Conservation (phyloP, 2,797 vertebrate genomes). For the Dromococcyx pavoninus region DNA sequence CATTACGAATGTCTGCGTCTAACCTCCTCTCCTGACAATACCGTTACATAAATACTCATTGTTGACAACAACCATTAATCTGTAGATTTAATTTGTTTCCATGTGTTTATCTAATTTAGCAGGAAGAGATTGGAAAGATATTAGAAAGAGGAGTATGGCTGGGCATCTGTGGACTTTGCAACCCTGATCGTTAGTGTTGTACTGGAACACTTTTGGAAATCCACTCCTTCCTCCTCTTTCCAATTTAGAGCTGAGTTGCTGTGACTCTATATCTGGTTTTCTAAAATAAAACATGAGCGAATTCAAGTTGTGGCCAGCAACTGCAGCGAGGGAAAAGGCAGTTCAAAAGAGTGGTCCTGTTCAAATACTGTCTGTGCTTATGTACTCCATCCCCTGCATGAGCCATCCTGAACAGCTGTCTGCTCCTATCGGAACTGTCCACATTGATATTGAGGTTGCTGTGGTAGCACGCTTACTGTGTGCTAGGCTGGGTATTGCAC, state of each 20-base stretch:
- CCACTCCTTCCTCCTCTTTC: not conserved
- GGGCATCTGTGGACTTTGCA: not conserved
- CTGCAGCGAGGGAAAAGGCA: not conserved
- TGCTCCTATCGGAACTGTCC: not conserved
- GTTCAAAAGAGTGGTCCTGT: constrained; percentile 16
- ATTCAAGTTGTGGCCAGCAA: not conserved
- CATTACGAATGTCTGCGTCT: not conserved
- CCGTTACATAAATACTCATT: not conserved
- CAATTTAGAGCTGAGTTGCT: not conserved
- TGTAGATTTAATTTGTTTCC: not conserved
- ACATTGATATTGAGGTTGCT: not conserved
- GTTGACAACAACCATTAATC: not conserved
- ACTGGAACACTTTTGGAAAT: not conserved
- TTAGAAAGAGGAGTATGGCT: not conserved
- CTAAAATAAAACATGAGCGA: not conserved
- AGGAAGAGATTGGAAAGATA: not conserved
- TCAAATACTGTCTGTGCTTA: not conserved
- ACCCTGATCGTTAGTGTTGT: not conserved
- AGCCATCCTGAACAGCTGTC: not conserved
- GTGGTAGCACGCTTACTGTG: not conserved
- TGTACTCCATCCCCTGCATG: not conserved
- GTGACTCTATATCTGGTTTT: not conserved
- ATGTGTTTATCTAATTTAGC: not conserved
- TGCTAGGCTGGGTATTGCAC: constrained; percentile 17
- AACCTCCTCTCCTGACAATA: not conserved